phyloP scores from a whole-genome alignment of 92 coral and sea anemone species.

The Porites cylindrica region DNA sequence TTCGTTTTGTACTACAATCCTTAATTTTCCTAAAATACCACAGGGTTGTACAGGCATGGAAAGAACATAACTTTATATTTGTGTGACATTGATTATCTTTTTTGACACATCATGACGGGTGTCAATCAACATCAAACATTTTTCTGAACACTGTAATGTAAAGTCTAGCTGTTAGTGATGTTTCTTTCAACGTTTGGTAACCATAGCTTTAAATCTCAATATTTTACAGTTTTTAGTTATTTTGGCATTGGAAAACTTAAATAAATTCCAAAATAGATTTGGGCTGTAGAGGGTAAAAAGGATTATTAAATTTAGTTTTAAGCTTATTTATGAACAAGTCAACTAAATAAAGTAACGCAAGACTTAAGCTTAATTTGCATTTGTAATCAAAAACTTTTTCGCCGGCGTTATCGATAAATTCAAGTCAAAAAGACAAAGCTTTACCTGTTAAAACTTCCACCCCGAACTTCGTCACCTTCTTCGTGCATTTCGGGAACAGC shows the following conservation, averaged over 20 bases:
- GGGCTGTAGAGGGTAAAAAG: background rate
- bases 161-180: slow-evolving; percentile 7
- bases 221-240: background rate
- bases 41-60: background rate
- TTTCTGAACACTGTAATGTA: slow-evolving; percentile 6
- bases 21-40: background rate
- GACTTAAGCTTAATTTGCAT: too few relatives aligned
- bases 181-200: slow-evolving; percentile 3
- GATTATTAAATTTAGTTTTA: too few relatives aligned
- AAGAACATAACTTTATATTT: background rate
- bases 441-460: too few relatives aligned
- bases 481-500: too few relatives aligned
- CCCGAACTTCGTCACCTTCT: too few relatives aligned
- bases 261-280: slow-evolving; percentile 7
- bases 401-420: too few relatives aligned
- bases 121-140: slow-evolving; percentile 7
- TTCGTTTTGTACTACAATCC: background rate
- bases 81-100: background rate
- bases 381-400: too few relatives aligned
- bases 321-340: too few relatives aligned
- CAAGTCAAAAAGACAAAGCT: too few relatives aligned
- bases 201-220: slow-evolving; percentile 6
- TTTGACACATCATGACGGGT: background rate
- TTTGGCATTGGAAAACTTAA: background rate
- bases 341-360: too few relatives aligned